Evolutionary conservation across 2,888 invertebrate species (phyloP), one percentile per base, ranked within the genome.

Genomic region (Tenthredo scrophulariae): DNA sequence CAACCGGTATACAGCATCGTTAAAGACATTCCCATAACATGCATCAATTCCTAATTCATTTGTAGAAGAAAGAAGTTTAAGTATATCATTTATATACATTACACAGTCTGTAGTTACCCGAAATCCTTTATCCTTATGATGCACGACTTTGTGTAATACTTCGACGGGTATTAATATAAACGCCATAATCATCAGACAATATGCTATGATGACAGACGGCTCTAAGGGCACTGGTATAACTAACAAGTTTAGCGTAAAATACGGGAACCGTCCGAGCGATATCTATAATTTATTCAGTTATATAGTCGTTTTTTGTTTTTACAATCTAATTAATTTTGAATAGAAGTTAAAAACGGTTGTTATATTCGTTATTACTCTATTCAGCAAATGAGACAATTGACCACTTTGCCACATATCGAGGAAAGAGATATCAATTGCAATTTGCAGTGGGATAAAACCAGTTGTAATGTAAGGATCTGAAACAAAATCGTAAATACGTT

Each of bases 61-160:
- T 7, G 3, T 33, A 6, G 33, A 50, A 54, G 18, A 54, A 29
- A 3, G 1, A n/a, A 33, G 50, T 29, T 22, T 2, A 9, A 50
- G 18, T 77, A 50, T 26, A 9, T 29, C 15, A 77, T 33, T 50
- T 10, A 62, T 62, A 29, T 18, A 58, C 37, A n/a, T n/a, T 22
- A n/a, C 5, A 18, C 26, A 22, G 22, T 7, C 2, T 74, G 10
- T 37, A 77, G 22, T 88, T 65, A 89, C 89, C 77, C 87, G 87
- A 29, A 89, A 89, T 50, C 89, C 89, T 62, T 86, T 87, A 74
- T 86, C 58, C 70, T 88, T 88, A 40, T 89, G 87, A n/a, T 87
- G 87, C 26, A 89, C 85, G 1, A 85, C 80, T 67, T 86, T 88
- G 46, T 70, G 75, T 84, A 89, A 77, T 4, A 87, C 87, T 6